phyloP scores from a whole-genome alignment of 2,888 invertebrate species.

The Xylota sylvarum region DNA sequence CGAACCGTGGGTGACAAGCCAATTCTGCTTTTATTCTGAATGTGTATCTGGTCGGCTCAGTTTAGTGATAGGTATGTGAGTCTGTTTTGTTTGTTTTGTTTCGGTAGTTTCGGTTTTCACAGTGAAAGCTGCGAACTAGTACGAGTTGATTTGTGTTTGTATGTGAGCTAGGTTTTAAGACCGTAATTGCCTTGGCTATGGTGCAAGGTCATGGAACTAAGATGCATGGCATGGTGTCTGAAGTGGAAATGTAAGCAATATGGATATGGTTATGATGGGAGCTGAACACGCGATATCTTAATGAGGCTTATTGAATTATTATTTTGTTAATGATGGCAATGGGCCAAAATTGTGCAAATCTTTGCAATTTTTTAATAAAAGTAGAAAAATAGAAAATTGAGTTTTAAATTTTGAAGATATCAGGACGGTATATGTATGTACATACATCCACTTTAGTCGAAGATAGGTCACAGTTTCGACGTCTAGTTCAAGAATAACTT shows the following conservation, averaged over 20 bases:
- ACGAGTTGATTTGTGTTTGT: not conserved
- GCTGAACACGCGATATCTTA: not conserved
- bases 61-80: not conserved
- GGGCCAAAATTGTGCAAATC: too few relatives aligned
- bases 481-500: too few relatives aligned
- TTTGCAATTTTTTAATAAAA: too few relatives aligned
- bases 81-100: conserved; percentile 18
- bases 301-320: not conserved
- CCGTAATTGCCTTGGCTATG: conserved; percentile 55
- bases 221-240: not conserved
- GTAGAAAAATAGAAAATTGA: too few relatives aligned
- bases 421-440: too few relatives aligned
- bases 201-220: conserved; percentile 51
- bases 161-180: conserved; percentile 17
- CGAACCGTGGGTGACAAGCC: conserved; percentile 1
- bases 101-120: conserved; percentile 31
- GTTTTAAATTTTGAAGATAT: too few relatives aligned
- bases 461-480: too few relatives aligned
- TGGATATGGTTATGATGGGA: not conserved
- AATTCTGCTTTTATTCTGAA: conserved; percentile 6
- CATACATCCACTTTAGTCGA: too few relatives aligned
- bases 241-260: conserved; percentile 8
- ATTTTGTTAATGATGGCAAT: not conserved
- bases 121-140: conserved; percentile 43
- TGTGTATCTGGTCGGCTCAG: not conserved